Evolutionary conservation across 2,888 invertebrate genomes (phyloP).

Genomic region (Baccha elongata): DNA sequence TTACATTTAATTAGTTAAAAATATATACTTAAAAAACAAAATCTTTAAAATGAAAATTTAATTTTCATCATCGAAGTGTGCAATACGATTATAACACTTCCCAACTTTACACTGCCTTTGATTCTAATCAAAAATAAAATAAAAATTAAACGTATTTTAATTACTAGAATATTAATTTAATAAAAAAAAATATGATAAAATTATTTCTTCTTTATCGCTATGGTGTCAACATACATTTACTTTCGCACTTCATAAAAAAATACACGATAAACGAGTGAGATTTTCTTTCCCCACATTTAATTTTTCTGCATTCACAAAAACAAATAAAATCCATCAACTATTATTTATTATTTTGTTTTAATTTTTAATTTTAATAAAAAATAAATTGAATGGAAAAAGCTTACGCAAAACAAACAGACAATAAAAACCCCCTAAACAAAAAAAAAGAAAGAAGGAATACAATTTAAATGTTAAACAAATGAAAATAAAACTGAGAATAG

Average conservation of each 20-base stretch:
- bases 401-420: constrained; percentile 68
- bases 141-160: constrained; percentile 28
- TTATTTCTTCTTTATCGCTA: constrained; percentile 50
- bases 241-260: constrained; percentile 45
- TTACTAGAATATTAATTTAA: constrained; percentile 19
- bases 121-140: constrained; percentile 64
- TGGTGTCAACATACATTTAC: constrained; percentile 16
- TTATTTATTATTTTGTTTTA: constrained; percentile 34
- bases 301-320: constrained; percentile 39
- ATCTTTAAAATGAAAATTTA: constrained; percentile 64
- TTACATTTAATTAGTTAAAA: constrained; percentile 64
- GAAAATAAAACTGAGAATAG: constrained; percentile 33
- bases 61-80: constrained; percentile 71
- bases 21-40: constrained; percentile 31
- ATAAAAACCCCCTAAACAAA: constrained; percentile 58
- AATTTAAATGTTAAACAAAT: constrained; percentile 46
- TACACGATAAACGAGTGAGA: constrained; percentile 59
- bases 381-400: constrained; percentile 43
- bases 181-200: background rate
- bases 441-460: constrained; percentile 22
- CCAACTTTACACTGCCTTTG: constrained; percentile 71
- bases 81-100: constrained; percentile 64
- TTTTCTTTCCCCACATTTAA: constrained; percentile 33
- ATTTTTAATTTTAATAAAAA: constrained; percentile 15
- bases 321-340: constrained; percentile 30